Conservation (phyloP, 2,888 invertebrate species). For the Idaea dimidiata region DNA sequence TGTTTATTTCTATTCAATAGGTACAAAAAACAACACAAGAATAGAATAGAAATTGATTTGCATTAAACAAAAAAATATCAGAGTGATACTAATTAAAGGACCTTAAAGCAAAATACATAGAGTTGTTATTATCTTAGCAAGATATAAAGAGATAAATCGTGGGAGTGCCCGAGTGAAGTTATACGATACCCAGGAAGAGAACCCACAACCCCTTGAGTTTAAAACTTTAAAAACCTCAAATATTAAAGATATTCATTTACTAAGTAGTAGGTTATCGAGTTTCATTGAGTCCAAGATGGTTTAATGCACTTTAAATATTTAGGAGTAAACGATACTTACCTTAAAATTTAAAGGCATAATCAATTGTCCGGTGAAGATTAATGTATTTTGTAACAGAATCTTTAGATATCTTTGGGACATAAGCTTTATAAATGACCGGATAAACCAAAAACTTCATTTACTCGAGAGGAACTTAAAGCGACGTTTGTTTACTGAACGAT, state of each 20-base stretch:
- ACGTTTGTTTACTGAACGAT: neutral
- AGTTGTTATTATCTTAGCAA: neutral
- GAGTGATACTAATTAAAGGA: neutral
- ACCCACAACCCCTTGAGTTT: constrained; percentile 49
- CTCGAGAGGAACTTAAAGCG: neutral
- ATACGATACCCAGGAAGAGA: constrained; percentile 59
- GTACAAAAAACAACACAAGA: constrained; percentile 23
- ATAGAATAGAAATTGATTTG: constrained; percentile 35
- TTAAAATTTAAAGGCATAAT: constrained; percentile 5
- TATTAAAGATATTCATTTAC: constrained; percentile 38
- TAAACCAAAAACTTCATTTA: neutral
- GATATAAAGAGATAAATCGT: constrained; percentile 31
- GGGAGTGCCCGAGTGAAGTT: constrained; percentile 47
- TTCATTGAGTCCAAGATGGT: constrained; percentile 29
- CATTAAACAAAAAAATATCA: constrained; percentile 2
- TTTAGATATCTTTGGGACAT: neutral
- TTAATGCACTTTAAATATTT: constrained; percentile 13
- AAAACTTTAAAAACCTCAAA: constrained; percentile 47
- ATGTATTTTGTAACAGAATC: neutral
- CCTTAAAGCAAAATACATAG: neutral
- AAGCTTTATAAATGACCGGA: neutral
- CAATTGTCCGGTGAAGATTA: constrained; percentile 7
- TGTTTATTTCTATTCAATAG: constrained; percentile 43
- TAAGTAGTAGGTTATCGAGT: constrained; percentile 33
- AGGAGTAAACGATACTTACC: constrained; percentile 12